Evolutionary conservation across 2,888 invertebrate species (phyloP), one percentile per base, ranked within the genome.

Genomic region (Acheta domesticus): DNA sequence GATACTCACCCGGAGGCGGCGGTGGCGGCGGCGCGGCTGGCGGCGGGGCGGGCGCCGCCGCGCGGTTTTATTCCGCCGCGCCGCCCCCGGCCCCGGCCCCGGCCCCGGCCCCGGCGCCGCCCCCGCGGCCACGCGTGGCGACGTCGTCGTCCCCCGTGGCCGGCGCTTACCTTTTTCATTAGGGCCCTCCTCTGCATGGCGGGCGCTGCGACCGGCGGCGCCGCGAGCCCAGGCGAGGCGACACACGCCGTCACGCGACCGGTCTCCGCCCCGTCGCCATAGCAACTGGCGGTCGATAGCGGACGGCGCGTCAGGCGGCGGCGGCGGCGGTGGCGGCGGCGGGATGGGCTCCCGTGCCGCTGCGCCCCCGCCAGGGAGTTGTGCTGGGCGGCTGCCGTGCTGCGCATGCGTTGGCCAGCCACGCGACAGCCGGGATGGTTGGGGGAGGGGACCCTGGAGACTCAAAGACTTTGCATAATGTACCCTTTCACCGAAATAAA

Each of bases 161-260:
- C 14, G 76, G 23, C 2, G 48, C n/a, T 78, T 78, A 78, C 78
- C 78, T 74, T 78, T 48, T 78, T 78, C 36, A 78, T 78, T 78
- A 78, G 74, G 48, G 48, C 21, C n/a, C 73, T 36, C 20, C 74
- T 73, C 19, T 78, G 20, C 78, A 78, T 78, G 16, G 74, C 78
- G 74, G 21, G 48, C 21, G 74, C 78, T 62, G 12, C 12, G 12
- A 23, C 62, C 19, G 77, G 62, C 21, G 20, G 20, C 77, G 20
- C 21, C 36, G 36, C 36, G 36, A 36, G 36, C 8, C 36, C 36
- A 36, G 36, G 36, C 36, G 36, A 36, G 36, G 8, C 8, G 8
- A 36, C 16, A 74, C 48, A 74, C 78, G 48, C 78, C 14, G 74
- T 36, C 21, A 76, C 23, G 36, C 73, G 48, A 73, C 16, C 19